Conservation (phyloP, 1,140 invertebrate species). For the Papilio polyxenes region DNA sequence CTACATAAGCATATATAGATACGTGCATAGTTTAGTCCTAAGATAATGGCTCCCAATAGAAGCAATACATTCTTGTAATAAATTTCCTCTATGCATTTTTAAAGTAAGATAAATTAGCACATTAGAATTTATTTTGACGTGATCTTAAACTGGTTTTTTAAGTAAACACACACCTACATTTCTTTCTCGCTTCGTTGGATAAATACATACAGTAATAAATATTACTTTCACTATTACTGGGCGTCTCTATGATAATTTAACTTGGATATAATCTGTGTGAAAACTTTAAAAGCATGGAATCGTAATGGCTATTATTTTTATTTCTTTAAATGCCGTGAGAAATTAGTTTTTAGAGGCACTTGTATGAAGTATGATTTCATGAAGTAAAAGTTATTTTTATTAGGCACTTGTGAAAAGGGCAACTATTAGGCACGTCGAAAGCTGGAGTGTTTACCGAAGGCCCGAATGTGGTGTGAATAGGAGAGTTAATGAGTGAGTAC, state of each 20-base stretch:
- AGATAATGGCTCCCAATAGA: not conserved
- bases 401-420: conserved; percentile 40
- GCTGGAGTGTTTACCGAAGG: conserved; percentile 39
- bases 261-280: conserved; percentile 11
- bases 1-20: not conserved
- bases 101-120: not conserved
- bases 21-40: not conserved
- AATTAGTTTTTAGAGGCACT: not conserved
- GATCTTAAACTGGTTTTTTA: not conserved
- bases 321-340: conserved; percentile 9
- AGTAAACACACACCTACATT: not conserved
- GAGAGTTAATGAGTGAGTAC: conserved; percentile 22
- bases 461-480: conserved; percentile 39
- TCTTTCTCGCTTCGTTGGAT: not conserved
- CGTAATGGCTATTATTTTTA: not conserved
- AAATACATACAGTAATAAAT: not conserved
- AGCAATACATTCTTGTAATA: not conserved
- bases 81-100: not conserved
- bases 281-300: not conserved
- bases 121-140: not conserved
- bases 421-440: conserved; percentile 41
- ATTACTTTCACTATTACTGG: conserved; percentile 5
- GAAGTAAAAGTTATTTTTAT: conserved; percentile 22
- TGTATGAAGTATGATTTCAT: conserved; percentile 1
- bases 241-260: not conserved